phyloP scores from a whole-genome alignment of 2,888 invertebrate species.

The Coenonympha glycerion region DNA sequence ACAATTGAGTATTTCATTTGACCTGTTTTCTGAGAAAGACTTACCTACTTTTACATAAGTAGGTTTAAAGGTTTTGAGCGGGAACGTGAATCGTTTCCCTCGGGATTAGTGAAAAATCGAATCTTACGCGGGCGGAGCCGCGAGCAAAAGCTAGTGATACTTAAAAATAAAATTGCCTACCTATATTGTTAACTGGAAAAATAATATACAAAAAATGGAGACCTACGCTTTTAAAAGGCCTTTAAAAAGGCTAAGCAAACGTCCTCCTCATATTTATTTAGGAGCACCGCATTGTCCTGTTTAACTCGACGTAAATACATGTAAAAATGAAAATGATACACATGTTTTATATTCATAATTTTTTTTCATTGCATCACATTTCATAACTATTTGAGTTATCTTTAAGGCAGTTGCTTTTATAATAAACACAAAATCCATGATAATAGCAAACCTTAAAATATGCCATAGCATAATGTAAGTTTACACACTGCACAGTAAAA shows the following conservation, averaged over 20 bases:
- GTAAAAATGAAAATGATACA: conserved; percentile 5
- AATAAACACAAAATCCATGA: too few species aligned
- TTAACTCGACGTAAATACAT: conserved; percentile 9
- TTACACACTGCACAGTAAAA: too few species aligned
- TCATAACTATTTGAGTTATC: neutral
- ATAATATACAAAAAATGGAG: neutral
- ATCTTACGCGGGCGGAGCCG: too few species aligned
- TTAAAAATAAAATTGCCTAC: neutral
- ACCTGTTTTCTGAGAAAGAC: neutral
- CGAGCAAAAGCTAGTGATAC: too few species aligned
- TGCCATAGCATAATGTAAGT: too few species aligned
- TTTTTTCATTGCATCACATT: neutral
- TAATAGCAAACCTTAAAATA: too few species aligned
- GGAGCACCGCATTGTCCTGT: conserved; percentile 7
- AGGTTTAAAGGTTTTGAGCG: too few species aligned
- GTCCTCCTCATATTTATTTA: conserved; percentile 16
- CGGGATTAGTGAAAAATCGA: too few species aligned
- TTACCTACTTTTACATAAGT: too few species aligned
- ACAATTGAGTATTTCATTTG: neutral
- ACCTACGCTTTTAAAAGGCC: neutral
- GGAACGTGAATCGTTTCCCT: too few species aligned
- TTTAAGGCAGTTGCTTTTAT: too few species aligned
- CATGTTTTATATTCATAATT: neutral
- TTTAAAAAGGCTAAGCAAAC: conserved; percentile 10
- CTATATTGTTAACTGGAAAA: neutral